These are phyloP conservation scores for Vanessa cardui DNA, from an alignment of 2,888 invertebrate genomes.

Conservation along the genomic window DNA sequence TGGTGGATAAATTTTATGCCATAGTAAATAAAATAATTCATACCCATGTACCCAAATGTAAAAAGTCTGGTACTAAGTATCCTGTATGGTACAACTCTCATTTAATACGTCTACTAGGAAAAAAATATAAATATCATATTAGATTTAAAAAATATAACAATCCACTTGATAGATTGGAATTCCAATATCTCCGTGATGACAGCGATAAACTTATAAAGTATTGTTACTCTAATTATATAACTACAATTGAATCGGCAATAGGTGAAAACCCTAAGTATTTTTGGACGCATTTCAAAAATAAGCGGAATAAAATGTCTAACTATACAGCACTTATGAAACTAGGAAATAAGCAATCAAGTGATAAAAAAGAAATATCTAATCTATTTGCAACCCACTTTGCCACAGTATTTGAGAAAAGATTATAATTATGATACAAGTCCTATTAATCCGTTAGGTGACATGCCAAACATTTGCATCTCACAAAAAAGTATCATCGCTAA, in stretches of 20 bases:
- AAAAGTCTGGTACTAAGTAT: not conserved
- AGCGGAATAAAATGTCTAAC: not conserved
- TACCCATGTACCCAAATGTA: not conserved
- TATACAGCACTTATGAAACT: slow-evolving; percentile 3
- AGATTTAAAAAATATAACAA: not conserved
- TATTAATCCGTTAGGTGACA: not conserved
- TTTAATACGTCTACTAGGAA: not conserved
- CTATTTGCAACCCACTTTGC: not conserved
- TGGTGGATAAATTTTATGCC: too few species aligned
- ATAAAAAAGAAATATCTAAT: not conserved
- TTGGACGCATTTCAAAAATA: not conserved
- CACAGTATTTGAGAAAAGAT: too few species aligned
- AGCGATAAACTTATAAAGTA: slow-evolving; percentile 4
- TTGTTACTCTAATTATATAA: slow-evolving; percentile 6
- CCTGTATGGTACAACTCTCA: not conserved
- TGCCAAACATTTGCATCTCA: not conserved
- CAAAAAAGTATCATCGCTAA: slow-evolving; percentile 3
- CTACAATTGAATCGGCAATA: not conserved
- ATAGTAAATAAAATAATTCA: not conserved
- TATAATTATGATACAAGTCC: not conserved
- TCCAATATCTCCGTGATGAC: slow-evolving; percentile 3
- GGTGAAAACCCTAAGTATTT: not conserved
- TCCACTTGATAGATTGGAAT: slow-evolving; percentile 3
- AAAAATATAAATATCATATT: not conserved
- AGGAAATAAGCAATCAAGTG: not conserved